phyloP scores from a whole-genome alignment of 1,140 invertebrate genomes.

The Bilobella aurantiaca region DNA sequence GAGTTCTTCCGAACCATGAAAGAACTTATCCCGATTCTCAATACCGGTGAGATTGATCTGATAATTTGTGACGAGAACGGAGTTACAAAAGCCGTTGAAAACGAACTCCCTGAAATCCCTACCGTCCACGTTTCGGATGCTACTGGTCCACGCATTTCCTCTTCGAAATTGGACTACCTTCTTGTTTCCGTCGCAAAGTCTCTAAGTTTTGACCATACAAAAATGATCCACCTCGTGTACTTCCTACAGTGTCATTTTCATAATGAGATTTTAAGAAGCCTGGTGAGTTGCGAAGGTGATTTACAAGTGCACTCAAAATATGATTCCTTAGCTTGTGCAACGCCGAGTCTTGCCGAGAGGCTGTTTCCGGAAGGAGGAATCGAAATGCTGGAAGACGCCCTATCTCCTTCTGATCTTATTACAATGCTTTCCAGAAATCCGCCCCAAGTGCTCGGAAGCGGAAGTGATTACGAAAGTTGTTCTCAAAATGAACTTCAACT shows the following conservation, averaged over 20 bases:
- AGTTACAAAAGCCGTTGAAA: background rate
- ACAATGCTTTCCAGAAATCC: background rate
- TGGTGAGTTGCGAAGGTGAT: background rate
- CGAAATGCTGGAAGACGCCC: background rate
- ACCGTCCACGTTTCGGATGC: background rate
- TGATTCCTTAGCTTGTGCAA: background rate
- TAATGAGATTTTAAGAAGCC: background rate
- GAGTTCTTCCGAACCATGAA: constrained; percentile 1
- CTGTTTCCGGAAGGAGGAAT: background rate
- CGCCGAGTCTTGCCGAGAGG: background rate
- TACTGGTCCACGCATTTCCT: background rate
- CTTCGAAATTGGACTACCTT: background rate
- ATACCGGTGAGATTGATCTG: background rate
- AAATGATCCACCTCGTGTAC: background rate
- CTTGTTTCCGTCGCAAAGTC: background rate
- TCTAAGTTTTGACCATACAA: background rate
- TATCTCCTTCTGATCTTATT: background rate
- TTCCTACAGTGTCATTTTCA: constrained; percentile 5
- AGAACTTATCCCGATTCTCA: background rate
- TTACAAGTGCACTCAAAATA: background rate
- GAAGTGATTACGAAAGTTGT: constrained; percentile 4
- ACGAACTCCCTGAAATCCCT: background rate
- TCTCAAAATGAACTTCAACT: constrained; percentile 4
- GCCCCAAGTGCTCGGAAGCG: background rate
- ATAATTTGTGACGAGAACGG: background rate